Conservation (phyloP, 35 echinoderm and acorn worm species). For the Eucidaris tribuloides region DNA sequence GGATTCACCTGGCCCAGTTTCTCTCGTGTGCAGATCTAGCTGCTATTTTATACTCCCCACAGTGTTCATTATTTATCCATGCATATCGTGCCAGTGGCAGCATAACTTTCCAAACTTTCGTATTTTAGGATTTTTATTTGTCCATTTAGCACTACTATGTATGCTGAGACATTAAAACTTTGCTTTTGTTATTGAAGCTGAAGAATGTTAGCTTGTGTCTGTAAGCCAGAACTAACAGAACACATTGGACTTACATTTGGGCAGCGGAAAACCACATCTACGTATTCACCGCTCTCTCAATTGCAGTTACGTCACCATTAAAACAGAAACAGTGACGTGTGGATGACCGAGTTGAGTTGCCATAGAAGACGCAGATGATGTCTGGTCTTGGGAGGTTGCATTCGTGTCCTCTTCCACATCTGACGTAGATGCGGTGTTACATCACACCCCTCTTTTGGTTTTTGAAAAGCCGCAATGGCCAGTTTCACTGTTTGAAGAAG, state of each 20-base stretch:
- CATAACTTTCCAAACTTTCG: not conserved
- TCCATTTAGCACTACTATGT: not conserved
- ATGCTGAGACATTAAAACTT: too few relatives aligned
- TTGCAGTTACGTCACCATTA: not conserved
- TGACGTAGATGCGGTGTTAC: not conserved
- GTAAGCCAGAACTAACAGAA: not conserved
- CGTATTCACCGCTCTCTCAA: not conserved
- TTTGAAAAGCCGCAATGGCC: not conserved
- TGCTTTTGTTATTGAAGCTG: too few relatives aligned
- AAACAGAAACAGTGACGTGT: constrained; percentile 12
- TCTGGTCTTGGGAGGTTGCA: not conserved
- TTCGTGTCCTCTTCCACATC: not conserved
- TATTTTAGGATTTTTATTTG: not conserved
- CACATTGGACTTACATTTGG: not conserved
- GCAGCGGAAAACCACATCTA: not conserved
- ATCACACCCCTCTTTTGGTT: not conserved
- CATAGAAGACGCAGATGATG: not conserved
- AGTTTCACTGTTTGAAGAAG: constrained; percentile 8
- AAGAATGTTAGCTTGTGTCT: too few relatives aligned
- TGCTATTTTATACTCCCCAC: too few relatives aligned
- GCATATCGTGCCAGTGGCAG: not conserved
- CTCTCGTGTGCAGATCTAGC: too few relatives aligned
- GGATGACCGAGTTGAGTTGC: not conserved
- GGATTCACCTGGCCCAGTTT: too few relatives aligned
- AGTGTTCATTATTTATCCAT: not conserved